A percentile compares a stretch with the other conserved stretches of the same genome.
Conservation (phyloP, 2,888 invertebrate species). For the Cabera pusaria region DNA sequence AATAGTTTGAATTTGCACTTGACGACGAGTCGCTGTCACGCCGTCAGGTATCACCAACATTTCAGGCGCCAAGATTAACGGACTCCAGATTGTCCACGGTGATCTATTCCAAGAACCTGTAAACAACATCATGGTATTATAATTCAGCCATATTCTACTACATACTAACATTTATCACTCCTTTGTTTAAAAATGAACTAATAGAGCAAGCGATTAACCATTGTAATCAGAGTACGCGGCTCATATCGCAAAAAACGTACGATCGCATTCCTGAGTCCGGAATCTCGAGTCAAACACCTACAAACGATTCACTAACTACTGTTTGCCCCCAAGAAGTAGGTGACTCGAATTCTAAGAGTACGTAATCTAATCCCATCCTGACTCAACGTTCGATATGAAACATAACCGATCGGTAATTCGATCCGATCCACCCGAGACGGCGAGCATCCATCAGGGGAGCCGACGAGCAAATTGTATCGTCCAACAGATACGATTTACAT, state of each 20-base stretch:
- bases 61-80: slow-evolving; percentile 9
- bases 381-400: slow-evolving; percentile 17
- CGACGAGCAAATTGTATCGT: slow-evolving; percentile 21
- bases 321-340: slow-evolving; percentile 12
- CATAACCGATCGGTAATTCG: slow-evolving; percentile 13
- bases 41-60: not conserved
- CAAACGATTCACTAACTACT: too few relatives aligned
- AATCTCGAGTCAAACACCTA: slow-evolving; percentile 2
- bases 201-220: not conserved
- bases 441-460: slow-evolving; percentile 2
- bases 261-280: slow-evolving; percentile 9
- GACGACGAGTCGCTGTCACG: slow-evolving; percentile 1
- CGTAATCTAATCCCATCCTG: slow-evolving; percentile 14
- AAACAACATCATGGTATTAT: too few relatives aligned
- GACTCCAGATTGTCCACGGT: slow-evolving; percentile 14
- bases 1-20: slow-evolving; percentile 15
- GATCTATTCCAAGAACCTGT: slow-evolving; percentile 27
- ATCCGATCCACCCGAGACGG: slow-evolving; percentile 10
- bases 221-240: slow-evolving; percentile 12
- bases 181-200: not conserved
- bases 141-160: too few relatives aligned
- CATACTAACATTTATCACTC: slow-evolving; percentile 9
- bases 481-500: slow-evolving; percentile 43
- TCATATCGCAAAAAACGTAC: slow-evolving; percentile 12
- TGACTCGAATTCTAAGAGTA: slow-evolving; percentile 9